Evolutionary conservation across 2,888 invertebrate species (phyloP), one percentile per base, ranked within the genome.

Genomic region (Ptychoptera contaminata): DNA sequence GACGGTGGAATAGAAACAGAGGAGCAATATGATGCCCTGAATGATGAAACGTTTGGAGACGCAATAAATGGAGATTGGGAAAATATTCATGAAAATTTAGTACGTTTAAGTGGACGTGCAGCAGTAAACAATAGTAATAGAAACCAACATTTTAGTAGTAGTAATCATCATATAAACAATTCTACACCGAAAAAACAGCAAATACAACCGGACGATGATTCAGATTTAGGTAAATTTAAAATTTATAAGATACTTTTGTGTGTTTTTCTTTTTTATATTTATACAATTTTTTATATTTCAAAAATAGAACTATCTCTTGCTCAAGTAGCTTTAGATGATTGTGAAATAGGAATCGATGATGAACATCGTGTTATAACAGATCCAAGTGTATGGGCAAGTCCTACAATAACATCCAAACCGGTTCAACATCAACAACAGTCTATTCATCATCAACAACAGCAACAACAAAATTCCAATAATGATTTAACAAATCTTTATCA

Each of bases 31-130:
- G 90, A 92, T 69, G 88, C 88, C 1, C 74, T 90, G 50, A 92
- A 92, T 55, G 85, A 91, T 65, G 91, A 91, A 66, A 92, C 92
- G 0, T 92, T 92, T 63, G 91, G 91, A 23, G 77, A 78, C 43
- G 80, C 77, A 51, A 79, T 78, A 58, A 70, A 76, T 48, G 77
- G 75, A 12, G 82, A 82, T 57, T 82, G 82, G 82, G 82, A 82
- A 56, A 71, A 76, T 53, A 76, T 75, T 51, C 82, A 82, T 60
- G 79, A 81, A 58, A 75, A 77, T 56, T 67, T 77, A 52, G 76
- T 79, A 7, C 72, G 72, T 53, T 66, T 74, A 45, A 69, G 72
- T n/a, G 73, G 73, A 52, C 69, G 65, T 44, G 64, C 47, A 47
- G 46, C 47, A 14, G 15, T 45, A 16, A 44, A 42, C 37, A 41